phyloP scores from a whole-genome alignment of 2,113 vertebrate species.

The Melanerpes formicivorus region DNA sequence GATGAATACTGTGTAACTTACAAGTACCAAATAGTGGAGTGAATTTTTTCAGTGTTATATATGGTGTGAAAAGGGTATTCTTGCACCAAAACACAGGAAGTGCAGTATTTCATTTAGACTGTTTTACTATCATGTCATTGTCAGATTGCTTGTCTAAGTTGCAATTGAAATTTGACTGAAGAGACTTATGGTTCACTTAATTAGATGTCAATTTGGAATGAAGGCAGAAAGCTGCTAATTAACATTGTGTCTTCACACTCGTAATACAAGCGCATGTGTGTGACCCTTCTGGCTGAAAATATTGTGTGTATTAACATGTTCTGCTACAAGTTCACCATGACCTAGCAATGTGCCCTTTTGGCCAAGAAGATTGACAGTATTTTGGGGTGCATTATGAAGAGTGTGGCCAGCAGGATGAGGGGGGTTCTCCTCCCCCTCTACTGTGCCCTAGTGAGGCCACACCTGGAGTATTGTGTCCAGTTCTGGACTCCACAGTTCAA shows the following conservation, averaged over 20 bases:
- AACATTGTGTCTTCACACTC: constrained; percentile 27
- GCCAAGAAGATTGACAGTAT: too few relatives aligned
- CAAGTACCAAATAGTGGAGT: background rate
- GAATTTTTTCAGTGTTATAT: background rate
- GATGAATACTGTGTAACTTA: background rate
- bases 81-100: background rate
- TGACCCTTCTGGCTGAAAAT: background rate
- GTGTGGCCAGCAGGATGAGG: too few relatives aligned
- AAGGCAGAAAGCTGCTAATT: constrained; percentile 17
- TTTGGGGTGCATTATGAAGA: too few relatives aligned
- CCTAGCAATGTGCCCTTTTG: too few relatives aligned
- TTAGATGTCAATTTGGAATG: constrained; percentile 21
- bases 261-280: background rate
- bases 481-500: too few relatives aligned
- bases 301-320: constrained; percentile 17
- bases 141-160: constrained; percentile 17
- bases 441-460: too few relatives aligned
- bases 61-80: constrained; percentile 4
- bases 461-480: too few relatives aligned
- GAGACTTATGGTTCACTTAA: constrained; percentile 32
- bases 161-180: constrained; percentile 21
- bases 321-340: background rate
- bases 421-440: too few relatives aligned
- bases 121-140: background rate
- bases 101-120: constrained; percentile 20